These are phyloP conservation scores for Octomys mimax DNA, from an alignment of 2,797 vertebrate species.

Conservation along the genomic window DNA sequence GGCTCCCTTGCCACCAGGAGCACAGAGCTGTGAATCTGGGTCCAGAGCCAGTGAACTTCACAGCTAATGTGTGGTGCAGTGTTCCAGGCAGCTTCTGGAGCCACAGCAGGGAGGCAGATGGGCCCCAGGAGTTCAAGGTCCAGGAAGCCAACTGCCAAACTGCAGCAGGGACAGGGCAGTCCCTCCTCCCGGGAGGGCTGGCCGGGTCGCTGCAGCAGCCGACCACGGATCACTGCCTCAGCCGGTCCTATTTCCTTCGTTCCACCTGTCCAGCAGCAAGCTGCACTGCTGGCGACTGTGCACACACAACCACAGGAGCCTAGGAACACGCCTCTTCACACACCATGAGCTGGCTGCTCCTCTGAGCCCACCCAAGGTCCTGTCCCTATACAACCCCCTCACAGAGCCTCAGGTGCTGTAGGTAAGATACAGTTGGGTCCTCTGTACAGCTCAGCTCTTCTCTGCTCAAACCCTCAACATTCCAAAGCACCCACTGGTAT, in stretches of 20 bases:
- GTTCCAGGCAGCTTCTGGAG: not conserved
- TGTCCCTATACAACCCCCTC: not conserved
- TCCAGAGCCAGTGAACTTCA: constrained; percentile 35
- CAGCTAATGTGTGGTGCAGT: not conserved
- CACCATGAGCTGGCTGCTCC: not conserved
- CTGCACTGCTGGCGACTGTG: not conserved
- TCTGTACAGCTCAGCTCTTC: not conserved
- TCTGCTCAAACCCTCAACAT: not conserved
- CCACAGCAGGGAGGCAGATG: not conserved
- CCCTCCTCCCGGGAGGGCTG: not conserved
- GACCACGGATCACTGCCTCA: not conserved
- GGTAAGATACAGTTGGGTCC: not conserved
- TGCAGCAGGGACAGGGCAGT: not conserved
- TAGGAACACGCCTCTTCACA: not conserved
- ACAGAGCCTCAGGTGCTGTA: not conserved
- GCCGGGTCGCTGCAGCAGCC: not conserved
- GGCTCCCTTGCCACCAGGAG: not conserved
- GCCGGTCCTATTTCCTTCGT: not conserved
- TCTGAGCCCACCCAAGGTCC: not conserved
- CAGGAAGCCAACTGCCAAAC: not conserved
- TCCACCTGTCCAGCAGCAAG: not conserved
- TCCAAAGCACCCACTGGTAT: not conserved
- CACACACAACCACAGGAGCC: not conserved
- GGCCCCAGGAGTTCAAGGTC: not conserved
- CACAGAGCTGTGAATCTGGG: constrained; percentile 6